A percentile compares a stretch with the other conserved stretches of the same genome.
phyloP scores from a whole-genome alignment of 2,888 invertebrate genomes.

The Aleiodes leptofemur region DNA sequence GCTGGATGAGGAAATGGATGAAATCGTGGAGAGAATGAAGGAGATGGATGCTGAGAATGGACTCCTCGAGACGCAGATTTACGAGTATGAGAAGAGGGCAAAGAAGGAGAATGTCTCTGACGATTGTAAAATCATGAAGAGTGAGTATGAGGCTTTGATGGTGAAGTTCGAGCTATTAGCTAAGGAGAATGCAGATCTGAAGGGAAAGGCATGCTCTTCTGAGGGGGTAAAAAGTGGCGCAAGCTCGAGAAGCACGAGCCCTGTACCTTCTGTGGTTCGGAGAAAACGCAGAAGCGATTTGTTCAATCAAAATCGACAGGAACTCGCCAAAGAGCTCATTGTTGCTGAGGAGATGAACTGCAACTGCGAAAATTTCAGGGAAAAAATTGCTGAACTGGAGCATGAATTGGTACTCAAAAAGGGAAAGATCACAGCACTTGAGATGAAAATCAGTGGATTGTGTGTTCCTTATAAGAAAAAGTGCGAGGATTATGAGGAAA shows the following conservation, averaged over 20 bases:
- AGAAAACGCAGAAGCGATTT: slow-evolving; percentile 61
- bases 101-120: background rate
- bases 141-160: background rate
- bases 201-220: slow-evolving; percentile 14
- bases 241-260: slow-evolving; percentile 62
- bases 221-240: slow-evolving; percentile 52
- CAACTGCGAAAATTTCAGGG: slow-evolving; percentile 53
- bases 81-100: background rate
- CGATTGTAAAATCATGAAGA: background rate
- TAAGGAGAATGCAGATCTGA: slow-evolving; percentile 57
- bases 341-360: slow-evolving; percentile 45
- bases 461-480: slow-evolving; percentile 67
- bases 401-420: slow-evolving; percentile 65
- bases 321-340: slow-evolving; percentile 44
- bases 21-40: slow-evolving; percentile 54
- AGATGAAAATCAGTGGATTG: slow-evolving; percentile 65
- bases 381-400: slow-evolving; percentile 63
- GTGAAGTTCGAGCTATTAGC: slow-evolving; percentile 42
- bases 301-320: slow-evolving; percentile 62
- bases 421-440: slow-evolving; percentile 65
- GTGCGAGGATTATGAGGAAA: slow-evolving; percentile 66
- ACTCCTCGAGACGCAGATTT: background rate
- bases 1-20: slow-evolving; percentile 77
- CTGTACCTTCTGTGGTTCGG: slow-evolving; percentile 53
- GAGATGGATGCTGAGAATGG: slow-evolving; percentile 61